phyloP scores from a whole-genome alignment of 2,797 vertebrate genomes.

The Phoebastria nigripes region DNA sequence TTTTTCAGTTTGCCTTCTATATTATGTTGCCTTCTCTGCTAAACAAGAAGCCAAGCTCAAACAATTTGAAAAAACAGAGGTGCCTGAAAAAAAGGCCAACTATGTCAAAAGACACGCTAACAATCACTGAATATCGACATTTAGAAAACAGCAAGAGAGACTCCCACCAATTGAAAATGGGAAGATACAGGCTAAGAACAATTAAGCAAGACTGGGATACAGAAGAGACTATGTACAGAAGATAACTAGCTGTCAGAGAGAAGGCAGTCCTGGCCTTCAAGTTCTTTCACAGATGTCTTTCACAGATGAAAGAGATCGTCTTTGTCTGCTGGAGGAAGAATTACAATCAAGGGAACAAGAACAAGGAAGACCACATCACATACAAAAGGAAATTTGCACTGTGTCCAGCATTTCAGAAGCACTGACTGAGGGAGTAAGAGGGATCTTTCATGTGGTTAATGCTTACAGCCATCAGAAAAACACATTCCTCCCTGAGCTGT shows the following conservation, averaged over 20 bases:
- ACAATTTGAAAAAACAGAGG: background rate
- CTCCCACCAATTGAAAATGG: background rate
- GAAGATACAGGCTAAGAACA: background rate
- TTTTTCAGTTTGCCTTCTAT: background rate
- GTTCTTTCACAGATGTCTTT: background rate
- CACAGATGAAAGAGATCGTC: background rate
- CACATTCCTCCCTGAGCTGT: background rate
- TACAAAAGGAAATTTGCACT: background rate
- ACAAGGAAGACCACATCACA: background rate
- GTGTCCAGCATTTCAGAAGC: background rate
- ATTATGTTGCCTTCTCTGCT: background rate
- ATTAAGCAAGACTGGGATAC: background rate
- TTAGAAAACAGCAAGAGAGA: background rate
- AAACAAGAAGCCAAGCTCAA: background rate
- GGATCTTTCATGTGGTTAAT: background rate
- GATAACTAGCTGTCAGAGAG: background rate
- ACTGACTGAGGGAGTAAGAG: background rate
- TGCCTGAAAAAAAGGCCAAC: background rate
- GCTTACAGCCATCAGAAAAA: background rate
- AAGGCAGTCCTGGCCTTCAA: background rate
- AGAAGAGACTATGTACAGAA: background rate
- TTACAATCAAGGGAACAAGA: background rate
- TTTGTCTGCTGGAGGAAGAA: background rate
- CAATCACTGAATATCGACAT: background rate
- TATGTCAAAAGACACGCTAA: background rate